phyloP scores from a whole-genome alignment of 2,888 invertebrate genomes.

The Tanytarsus gracilentus region DNA sequence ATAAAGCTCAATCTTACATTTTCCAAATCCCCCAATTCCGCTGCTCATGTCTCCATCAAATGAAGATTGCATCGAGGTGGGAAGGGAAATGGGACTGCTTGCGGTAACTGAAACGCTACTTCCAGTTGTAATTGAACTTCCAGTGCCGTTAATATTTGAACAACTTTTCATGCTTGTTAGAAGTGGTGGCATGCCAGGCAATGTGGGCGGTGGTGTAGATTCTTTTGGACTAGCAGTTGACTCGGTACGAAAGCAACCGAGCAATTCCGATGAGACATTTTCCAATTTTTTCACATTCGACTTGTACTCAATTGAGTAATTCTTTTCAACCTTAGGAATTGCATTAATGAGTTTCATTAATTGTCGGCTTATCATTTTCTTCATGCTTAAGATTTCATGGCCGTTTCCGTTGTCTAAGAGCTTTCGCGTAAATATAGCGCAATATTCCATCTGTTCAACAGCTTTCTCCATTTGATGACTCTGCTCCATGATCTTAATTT shows the following conservation, averaged over 20 bases:
- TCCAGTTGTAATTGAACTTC: conserved; percentile 15
- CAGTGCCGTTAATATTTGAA: conserved; percentile 34
- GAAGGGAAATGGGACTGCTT: conserved; percentile 59
- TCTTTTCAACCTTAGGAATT: conserved; percentile 71
- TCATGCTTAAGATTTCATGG: conserved; percentile 73
- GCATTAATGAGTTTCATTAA: conserved; percentile 69
- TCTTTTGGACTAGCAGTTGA: conserved; percentile 44
- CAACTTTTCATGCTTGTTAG: conserved; percentile 33
- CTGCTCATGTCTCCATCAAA: conserved; percentile 57
- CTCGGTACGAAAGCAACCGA: conserved; percentile 66
- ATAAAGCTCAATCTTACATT: no score
- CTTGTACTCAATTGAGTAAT: conserved; percentile 71
- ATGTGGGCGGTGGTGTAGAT: conserved; percentile 45
- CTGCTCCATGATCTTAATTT: conserved; percentile 82
- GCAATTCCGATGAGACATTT: conserved; percentile 57
- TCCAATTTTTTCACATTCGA: conserved; percentile 73
- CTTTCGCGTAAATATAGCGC: conserved; percentile 73
- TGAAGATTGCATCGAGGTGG: conserved; percentile 63
- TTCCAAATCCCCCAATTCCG: conserved; percentile 35
- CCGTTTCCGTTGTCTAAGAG: conserved; percentile 77
- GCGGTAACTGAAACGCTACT: conserved; percentile 43
- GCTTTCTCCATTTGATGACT: conserved; percentile 75
- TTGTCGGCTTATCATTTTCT: conserved; percentile 68
- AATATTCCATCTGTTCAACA: conserved; percentile 75
- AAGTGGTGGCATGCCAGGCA: conserved; percentile 48